These are phyloP conservation scores for Cantharis rustica DNA, from an alignment of 2,888 invertebrate species.

Conservation along the genomic window DNA sequence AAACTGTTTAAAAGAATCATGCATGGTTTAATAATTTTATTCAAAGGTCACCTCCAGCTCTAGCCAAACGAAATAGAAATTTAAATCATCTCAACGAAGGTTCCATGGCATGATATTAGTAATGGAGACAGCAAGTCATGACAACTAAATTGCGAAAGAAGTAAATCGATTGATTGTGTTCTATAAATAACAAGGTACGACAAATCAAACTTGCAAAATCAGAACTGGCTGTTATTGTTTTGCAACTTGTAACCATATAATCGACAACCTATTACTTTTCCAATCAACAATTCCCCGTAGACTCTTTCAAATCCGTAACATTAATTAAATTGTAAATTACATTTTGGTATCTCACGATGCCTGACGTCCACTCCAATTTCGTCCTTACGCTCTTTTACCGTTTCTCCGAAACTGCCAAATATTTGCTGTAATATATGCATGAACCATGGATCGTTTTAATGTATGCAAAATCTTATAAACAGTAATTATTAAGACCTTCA, in stretches of 20 bases:
- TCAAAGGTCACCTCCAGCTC: slow-evolving; percentile 21
- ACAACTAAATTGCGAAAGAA: slow-evolving; percentile 38
- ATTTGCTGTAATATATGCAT: not conserved
- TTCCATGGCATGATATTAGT: slow-evolving; percentile 22
- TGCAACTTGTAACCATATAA: slow-evolving; percentile 24
- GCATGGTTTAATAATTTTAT: slow-evolving; percentile 3
- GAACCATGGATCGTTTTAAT: not conserved
- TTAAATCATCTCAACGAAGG: slow-evolving; percentile 27
- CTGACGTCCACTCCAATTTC: not conserved
- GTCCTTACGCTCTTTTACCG: not conserved
- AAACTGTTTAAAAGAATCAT: not conserved
- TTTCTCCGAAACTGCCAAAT: not conserved
- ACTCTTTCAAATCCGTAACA: not conserved
- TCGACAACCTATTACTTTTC: not conserved
- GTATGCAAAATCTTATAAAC: not conserved
- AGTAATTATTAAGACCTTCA: not conserved
- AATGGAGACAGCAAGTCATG: slow-evolving; percentile 36
- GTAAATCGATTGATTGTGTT: slow-evolving; percentile 27
- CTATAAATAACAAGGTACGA: slow-evolving; percentile 31
- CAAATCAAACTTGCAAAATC: slow-evolving; percentile 36
- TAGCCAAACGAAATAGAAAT: slow-evolving; percentile 18
- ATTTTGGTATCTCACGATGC: not conserved
- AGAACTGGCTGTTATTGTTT: slow-evolving; percentile 31
- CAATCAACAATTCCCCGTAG: not conserved
- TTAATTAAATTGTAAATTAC: not conserved